A percentile compares a stretch with the other conserved stretches of the same genome.
Evolutionary conservation across 2,888 invertebrate species (phyloP).

Genomic region (Papilio gigon): DNA sequence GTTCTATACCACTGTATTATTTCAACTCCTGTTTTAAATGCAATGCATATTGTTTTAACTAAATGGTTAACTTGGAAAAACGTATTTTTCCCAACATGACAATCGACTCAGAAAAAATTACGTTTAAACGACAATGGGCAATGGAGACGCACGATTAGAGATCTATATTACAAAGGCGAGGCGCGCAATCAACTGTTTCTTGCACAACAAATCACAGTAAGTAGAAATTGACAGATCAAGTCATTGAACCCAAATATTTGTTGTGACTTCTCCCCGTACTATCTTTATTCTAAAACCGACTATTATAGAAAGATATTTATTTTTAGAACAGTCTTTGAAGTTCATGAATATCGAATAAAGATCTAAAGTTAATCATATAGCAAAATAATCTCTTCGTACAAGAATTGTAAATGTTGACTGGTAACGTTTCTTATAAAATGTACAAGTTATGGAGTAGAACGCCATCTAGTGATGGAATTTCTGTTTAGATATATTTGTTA

Average conservation of each 20-base stretch:
- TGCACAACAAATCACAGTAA: slow-evolving; percentile 4
- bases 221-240: slow-evolving; percentile 4
- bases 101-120: background rate
- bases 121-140: background rate
- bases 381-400: too few relatives aligned
- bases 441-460: background rate
- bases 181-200: background rate
- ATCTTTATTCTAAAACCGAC: background rate
- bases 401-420: background rate
- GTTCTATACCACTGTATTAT: slow-evolving; percentile 3
- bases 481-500: background rate
- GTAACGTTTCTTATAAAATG: background rate
- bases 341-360: too few relatives aligned
- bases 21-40: background rate
- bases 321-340: too few relatives aligned
- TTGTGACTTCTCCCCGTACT: background rate
- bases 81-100: background rate
- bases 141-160: background rate
- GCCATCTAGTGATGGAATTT: slow-evolving; percentile 5
- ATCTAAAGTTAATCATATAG: too few relatives aligned
- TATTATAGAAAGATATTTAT: too few relatives aligned
- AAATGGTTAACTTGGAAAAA: too few relatives aligned
- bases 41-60: background rate
- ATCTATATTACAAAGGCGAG: background rate
- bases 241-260: slow-evolving; percentile 3